These are phyloP conservation scores for Phyllotreta cruciferae DNA, from an alignment of 2,888 invertebrate species.

Conservation along the genomic window DNA sequence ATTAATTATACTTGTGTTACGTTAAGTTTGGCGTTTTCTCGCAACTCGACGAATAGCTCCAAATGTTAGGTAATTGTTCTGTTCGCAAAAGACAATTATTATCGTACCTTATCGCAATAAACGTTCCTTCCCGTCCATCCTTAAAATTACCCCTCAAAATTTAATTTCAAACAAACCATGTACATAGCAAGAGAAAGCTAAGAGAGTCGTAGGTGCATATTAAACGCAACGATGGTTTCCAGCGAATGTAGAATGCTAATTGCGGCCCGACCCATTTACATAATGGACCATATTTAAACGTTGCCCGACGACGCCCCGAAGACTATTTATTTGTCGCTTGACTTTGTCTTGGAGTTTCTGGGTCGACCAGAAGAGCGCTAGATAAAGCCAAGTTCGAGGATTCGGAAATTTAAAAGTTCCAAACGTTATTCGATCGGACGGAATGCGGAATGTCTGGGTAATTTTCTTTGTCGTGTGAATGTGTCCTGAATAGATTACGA, in stretches of 20 bases:
- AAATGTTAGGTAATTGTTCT: too few relatives aligned
- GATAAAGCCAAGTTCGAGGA: constrained; percentile 27
- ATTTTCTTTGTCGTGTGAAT: constrained; percentile 22
- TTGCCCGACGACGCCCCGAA: constrained; percentile 33
- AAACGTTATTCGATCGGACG: constrained; percentile 16
- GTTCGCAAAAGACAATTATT: too few relatives aligned
- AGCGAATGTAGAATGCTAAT: constrained; percentile 39
- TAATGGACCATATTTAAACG: constrained; percentile 47
- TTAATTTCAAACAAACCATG: background rate
- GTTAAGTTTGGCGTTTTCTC: too few relatives aligned
- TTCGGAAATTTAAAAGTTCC: constrained; percentile 20
- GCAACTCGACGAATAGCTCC: too few relatives aligned
- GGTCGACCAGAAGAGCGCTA: constrained; percentile 20
- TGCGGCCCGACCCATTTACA: constrained; percentile 43
- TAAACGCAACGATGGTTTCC: constrained; percentile 26
- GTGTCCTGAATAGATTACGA: constrained; percentile 21
- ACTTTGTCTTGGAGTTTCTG: constrained; percentile 33
- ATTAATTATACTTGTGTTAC: background rate
- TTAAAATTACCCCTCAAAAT: too few relatives aligned
- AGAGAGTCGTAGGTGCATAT: constrained; percentile 17
- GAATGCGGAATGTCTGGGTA: constrained; percentile 21
- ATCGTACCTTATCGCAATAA: too few relatives aligned
- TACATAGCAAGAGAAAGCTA: constrained; percentile 2
- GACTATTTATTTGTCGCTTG: constrained; percentile 36
- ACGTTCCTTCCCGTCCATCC: too few relatives aligned